These are phyloP conservation scores for Pseudotriccus pelzelni DNA, from an alignment of 2,797 vertebrate species.

Conservation along the genomic window DNA sequence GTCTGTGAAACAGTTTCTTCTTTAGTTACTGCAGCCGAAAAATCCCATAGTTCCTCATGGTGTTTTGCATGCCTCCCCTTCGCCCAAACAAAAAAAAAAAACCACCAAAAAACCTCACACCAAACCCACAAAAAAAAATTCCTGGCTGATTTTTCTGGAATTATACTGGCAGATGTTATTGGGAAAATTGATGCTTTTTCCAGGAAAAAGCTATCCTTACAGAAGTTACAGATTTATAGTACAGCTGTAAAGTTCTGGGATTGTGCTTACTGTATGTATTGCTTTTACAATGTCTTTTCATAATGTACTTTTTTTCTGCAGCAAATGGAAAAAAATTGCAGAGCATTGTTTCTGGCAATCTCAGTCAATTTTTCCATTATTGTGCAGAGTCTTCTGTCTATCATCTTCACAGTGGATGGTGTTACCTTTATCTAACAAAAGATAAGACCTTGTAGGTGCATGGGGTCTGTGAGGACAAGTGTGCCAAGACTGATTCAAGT, in stretches of 20 bases:
- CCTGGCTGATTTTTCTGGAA: not conserved
- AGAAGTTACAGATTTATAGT: not conserved
- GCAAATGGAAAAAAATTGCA: not conserved
- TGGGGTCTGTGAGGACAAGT: not conserved
- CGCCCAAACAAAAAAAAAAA: not conserved
- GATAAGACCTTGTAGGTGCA: not conserved
- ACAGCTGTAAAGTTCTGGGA: not conserved
- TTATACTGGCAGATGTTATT: not conserved
- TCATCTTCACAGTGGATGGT: not conserved
- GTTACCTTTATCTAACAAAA: not conserved
- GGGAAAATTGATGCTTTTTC: not conserved
- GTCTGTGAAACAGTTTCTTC: not conserved
- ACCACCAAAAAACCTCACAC: not conserved
- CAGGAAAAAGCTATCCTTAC: not conserved
- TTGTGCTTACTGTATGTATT: not conserved
- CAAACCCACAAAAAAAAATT: not conserved
- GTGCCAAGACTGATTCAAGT: not conserved
- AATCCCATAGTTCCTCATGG: not conserved
- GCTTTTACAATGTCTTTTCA: not conserved
- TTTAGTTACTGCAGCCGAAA: not conserved
- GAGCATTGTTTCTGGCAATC: not conserved
- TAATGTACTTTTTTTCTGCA: not conserved
- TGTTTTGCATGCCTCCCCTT: not conserved
- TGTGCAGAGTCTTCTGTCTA: not conserved
- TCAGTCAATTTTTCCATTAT: not conserved